phyloP scores from a whole-genome alignment of 2,113 vertebrate species.

The Anthoscopus minutus region DNA sequence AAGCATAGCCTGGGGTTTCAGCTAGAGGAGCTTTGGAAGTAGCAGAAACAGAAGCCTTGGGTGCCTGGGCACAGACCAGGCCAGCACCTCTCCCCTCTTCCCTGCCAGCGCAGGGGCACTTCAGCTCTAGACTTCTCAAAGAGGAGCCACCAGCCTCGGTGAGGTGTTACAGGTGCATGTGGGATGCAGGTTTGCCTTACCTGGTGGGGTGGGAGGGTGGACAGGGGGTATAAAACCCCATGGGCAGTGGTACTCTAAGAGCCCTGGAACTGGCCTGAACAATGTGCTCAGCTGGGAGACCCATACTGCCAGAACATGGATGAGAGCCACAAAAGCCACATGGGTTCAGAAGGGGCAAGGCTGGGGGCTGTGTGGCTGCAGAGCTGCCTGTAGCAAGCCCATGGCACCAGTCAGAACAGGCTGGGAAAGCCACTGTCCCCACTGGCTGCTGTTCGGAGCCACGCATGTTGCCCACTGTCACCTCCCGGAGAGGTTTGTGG shows the following conservation, averaged over 20 bases:
- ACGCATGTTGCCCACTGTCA: not conserved
- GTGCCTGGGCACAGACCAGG: not conserved
- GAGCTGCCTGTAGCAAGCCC: not conserved
- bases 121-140: not conserved
- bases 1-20: not conserved
- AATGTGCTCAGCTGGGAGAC: not conserved
- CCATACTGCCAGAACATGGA: not conserved
- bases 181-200: not conserved
- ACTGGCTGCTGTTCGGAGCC: not conserved
- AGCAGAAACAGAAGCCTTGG: not conserved
- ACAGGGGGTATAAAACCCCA: not conserved
- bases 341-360: not conserved
- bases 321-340: constrained; percentile 35
- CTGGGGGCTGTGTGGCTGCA: not conserved
- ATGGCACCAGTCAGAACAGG: not conserved
- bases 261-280: rapidly evolving
- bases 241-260: not conserved
- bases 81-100: not conserved
- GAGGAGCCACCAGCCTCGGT: not conserved
- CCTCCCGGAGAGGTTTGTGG: constrained; percentile 33
- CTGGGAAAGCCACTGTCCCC: constrained; percentile 17
- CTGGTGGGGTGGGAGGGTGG: rapidly evolving
- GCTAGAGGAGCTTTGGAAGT: not conserved
- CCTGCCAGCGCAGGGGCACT: rapidly evolving
- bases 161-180: not conserved